Evolutionary conservation across 2,797 vertebrate species (phyloP), one percentile per base, ranked within the genome.

Genomic region (Brotula barbata): DNA sequence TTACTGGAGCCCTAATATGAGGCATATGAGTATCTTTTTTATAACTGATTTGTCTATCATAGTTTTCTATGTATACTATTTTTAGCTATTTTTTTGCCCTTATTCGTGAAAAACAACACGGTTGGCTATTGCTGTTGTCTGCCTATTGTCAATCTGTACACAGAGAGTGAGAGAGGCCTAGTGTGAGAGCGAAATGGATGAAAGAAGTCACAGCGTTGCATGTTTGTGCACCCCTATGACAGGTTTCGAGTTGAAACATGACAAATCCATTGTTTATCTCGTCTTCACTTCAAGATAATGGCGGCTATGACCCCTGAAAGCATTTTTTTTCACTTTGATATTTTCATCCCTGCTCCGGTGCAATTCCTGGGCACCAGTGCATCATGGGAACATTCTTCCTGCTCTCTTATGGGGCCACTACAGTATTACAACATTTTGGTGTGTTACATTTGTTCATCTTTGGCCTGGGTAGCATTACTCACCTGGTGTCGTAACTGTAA

Each of bases 221-320:
- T 64, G 64, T 48, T 41, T 68, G 61, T 50, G 51, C 52, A 55
- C 69, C 52, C 73, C 64, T 46, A 58, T 81, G 78, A 77, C 73
- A 77, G 68, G 50, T 71, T 39, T 51, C 68, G 68, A 72, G 64
- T 51, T 67, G 53, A 78, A 71, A 78, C 62, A 54, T 10, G 51
- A 41, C 17, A 55, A 73, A 61, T 71, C 78, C 73, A 64, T 50
- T 48, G 50, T 67, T 81, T 42, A 63, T 10, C 53, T 33, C 3
- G 20, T 44, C 64, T 40, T 51, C 14, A 64, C 50, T 20, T 58
- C 40, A 59, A 57, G 20, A 37, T 64, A 61, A 43, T 44, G 68
- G 69, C 69, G 72, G 56, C 43, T 68, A 48, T 73, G 78, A 67
- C 64, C 68, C 57, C 58, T 67, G 54, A 70, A 21, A 23, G 34